Base-by-base conservation (phyloP, 2,113 vertebrate genomes). In the Nycticorax nycticorax region DNA sequence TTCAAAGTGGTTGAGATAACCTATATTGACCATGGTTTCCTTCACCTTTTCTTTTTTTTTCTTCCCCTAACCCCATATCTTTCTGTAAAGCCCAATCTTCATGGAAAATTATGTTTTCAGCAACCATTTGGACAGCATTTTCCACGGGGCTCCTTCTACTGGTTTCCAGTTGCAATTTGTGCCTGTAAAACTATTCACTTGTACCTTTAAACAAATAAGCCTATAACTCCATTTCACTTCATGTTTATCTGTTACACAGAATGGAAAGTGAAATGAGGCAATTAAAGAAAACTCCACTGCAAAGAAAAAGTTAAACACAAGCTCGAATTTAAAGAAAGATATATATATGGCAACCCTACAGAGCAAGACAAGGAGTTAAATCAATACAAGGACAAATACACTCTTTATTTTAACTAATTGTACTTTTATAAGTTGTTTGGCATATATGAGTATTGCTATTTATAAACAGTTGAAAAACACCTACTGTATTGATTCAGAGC, bases 341-440 rank as follows among this genome's bases (percentile, higher is more conserved):
- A 75, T 57, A 63, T 39, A 76, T 24, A 52, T 80, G 63, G 74
- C 35, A 93, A 85, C 9, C 5, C 13, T 66, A 68, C 9, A 77
- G 50, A 89, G 21, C 23, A 43, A 28, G 52, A 64, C 50, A 86
- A 85, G 53, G 37, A 85, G 30, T 55, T 52, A 93, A 84, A 92
- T 94, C 81, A 91, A 80, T 89, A 88, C 14, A 83, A 84, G 41
- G 89, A 95, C 48, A 96, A 93, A 76, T 88, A 81, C 12, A 4
- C 6, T 91, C 48, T 79, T 89, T 89, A 83, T 94, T 63, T 33
- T 73, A 95, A 96, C 26, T 93, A 93, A 96, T 73, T 91, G 48
- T 80, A 88, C 22, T 95, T 97, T 96, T 90, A 74, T 71, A 94
- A 94, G 57, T 30, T 62, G 15, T 64, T 96, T 93, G 83, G 71